Percentiles rank a stretch among this genome's conserved stretches.
These are phyloP conservation scores for Trachelipus rathkii DNA, from an alignment of 1,140 invertebrate genomes.

Conservation along the genomic window DNA sequence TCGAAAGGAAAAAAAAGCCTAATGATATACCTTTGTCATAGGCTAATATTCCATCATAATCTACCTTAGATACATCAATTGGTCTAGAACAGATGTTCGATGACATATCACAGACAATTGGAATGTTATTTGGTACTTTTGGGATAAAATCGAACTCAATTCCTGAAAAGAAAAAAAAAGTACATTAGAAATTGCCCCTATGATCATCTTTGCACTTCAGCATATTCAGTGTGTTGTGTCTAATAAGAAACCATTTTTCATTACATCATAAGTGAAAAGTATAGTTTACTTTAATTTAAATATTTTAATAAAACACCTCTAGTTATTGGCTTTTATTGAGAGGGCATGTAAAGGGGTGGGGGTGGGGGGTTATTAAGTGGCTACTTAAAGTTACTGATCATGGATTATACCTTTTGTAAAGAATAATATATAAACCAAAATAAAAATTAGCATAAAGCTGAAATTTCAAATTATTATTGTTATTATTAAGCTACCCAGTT, in stretches of 20 bases:
- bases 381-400: no score
- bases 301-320: neutral
- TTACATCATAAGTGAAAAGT: neutral
- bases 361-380: no score
- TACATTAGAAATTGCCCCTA: neutral
- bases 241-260: no score
- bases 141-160: conserved; percentile 86
- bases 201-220: neutral
- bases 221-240: no score
- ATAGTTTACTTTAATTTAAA: neutral
- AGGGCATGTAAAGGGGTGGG: neutral
- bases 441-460: no score
- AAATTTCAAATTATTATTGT: no score
- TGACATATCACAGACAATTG: conserved; percentile 92
- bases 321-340: neutral
- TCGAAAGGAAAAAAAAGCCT: no score
- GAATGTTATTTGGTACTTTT: conserved; percentile 66
- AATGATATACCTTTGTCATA: no score
- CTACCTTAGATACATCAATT: conserved; percentile 84
- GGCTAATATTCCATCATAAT: neutral
- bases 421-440: no score
- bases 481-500: no score
- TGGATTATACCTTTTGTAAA: no score
- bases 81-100: conserved; percentile 87
- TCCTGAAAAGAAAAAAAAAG: conserved; percentile 56